phyloP scores from a whole-genome alignment of 2,888 invertebrate genomes.

The Thalpophila matura region DNA sequence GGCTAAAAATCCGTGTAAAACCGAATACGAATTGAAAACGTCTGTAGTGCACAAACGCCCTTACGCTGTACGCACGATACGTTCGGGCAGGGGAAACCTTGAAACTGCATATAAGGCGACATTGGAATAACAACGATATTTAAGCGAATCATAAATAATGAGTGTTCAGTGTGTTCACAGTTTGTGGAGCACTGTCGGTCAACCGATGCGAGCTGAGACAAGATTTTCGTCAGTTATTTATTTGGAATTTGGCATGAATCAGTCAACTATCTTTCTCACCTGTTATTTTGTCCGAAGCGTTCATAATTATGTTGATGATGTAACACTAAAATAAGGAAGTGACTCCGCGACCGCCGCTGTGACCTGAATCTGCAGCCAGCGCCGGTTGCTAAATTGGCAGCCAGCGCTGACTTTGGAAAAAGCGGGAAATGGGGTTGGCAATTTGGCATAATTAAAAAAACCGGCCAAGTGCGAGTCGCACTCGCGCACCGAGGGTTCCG shows the following conservation, averaged over 20 bases:
- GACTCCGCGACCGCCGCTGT: too few relatives aligned
- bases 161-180: constrained; percentile 63
- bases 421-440: too few relatives aligned
- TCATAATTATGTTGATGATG: constrained; percentile 33
- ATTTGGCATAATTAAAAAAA: too few relatives aligned
- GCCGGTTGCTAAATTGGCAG: too few relatives aligned
- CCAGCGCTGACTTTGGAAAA: too few relatives aligned
- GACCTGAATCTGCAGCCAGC: too few relatives aligned
- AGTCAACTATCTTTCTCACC: constrained; percentile 54
- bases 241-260: constrained; percentile 60
- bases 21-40: too few relatives aligned
- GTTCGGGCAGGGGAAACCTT: constrained; percentile 73
- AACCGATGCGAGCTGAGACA: background rate
- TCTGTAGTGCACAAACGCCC: too few relatives aligned
- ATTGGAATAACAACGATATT: constrained; percentile 80
- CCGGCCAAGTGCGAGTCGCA: too few relatives aligned
- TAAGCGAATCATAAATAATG: constrained; percentile 76
- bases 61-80: constrained; percentile 70
- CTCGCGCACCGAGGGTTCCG: too few relatives aligned
- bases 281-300: constrained; percentile 49
- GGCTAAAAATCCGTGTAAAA: too few relatives aligned
- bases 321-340: constrained; percentile 29
- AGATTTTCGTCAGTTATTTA: constrained; percentile 47
- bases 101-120: constrained; percentile 81
- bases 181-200: too few relatives aligned